A percentile compares a stretch with the other conserved stretches of the same genome.
Conservation (phyloP, 2,113 vertebrate species). For the Rhynchomys soricoides region DNA sequence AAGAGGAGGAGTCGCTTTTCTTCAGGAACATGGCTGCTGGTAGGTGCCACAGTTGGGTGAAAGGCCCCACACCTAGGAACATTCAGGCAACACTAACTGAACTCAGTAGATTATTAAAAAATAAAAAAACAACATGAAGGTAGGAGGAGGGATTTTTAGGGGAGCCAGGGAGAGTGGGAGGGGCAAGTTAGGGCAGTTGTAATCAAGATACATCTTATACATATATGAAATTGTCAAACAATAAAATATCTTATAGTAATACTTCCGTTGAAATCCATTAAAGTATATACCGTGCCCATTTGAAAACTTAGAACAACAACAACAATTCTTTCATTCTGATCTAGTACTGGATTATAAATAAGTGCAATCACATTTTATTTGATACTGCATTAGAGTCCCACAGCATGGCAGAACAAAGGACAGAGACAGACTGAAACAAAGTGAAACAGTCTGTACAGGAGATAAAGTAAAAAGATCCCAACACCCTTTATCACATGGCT, state of each 20-base stretch:
- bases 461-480: not conserved
- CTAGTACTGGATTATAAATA: conserved; percentile 24
- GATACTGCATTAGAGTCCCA: not conserved
- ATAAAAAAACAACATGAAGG: not conserved
- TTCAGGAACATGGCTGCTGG: not conserved
- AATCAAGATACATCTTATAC: not conserved
- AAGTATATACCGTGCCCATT: not conserved
- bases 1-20: not conserved
- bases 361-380: not conserved
- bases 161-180: not conserved
- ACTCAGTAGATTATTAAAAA: not conserved
- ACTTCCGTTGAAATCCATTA: conserved; percentile 2
- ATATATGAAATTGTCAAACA: not conserved
- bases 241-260: not conserved
- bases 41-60: too few species aligned
- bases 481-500: not conserved
- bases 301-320: conserved; percentile 20
- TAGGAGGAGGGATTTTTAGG: not conserved
- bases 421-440: not conserved
- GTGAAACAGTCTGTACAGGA: not conserved
- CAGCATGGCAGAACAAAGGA: not conserved
- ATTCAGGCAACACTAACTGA: not conserved
- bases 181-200: too few species aligned
- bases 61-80: not conserved
- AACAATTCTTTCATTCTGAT: not conserved